Conservation (phyloP, 2,888 invertebrate genomes). For the Caenorhabditis sp. region DNA sequence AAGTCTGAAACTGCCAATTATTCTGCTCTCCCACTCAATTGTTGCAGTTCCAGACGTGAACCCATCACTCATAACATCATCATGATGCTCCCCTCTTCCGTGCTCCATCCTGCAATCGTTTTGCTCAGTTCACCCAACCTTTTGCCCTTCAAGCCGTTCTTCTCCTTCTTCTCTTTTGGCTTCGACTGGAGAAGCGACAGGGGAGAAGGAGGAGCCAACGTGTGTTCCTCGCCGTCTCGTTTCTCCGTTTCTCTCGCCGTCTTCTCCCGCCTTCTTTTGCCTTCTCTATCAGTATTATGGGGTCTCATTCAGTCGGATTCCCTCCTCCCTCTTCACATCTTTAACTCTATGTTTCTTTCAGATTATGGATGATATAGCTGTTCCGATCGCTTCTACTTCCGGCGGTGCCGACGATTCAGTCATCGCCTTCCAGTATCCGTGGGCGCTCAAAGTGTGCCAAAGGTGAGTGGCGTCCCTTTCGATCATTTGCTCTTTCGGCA, state of each 20-base stretch:
- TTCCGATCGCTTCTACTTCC: constrained; percentile 58
- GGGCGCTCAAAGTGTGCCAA: constrained; percentile 62
- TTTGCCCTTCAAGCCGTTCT: not conserved
- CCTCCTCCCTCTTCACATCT: constrained; percentile 4
- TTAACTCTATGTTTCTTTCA: constrained; percentile 21
- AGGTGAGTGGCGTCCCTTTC: too few relatives aligned
- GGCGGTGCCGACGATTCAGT: constrained; percentile 49
- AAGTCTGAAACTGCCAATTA: not conserved
- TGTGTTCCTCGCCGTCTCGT: constrained; percentile 21
- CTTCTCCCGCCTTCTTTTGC: constrained; percentile 11
- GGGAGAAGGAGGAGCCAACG: constrained; percentile 22
- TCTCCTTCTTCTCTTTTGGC: constrained; percentile 19
- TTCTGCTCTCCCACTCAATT: not conserved
- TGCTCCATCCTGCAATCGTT: not conserved
- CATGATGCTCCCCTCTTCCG: not conserved
- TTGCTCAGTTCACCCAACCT: not conserved
- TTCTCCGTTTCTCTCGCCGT: not conserved
- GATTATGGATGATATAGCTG: constrained; percentile 59
- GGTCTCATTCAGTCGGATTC: constrained; percentile 15
- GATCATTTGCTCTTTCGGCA: too few relatives aligned
- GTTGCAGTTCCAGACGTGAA: not conserved
- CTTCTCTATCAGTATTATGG: constrained; percentile 51
- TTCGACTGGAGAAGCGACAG: constrained; percentile 3
- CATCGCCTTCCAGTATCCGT: constrained; percentile 62
- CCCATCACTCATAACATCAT: constrained; percentile 9